phyloP scores from a whole-genome alignment of 2,797 vertebrate genomes.

The Artibeus jamaicensis region DNA sequence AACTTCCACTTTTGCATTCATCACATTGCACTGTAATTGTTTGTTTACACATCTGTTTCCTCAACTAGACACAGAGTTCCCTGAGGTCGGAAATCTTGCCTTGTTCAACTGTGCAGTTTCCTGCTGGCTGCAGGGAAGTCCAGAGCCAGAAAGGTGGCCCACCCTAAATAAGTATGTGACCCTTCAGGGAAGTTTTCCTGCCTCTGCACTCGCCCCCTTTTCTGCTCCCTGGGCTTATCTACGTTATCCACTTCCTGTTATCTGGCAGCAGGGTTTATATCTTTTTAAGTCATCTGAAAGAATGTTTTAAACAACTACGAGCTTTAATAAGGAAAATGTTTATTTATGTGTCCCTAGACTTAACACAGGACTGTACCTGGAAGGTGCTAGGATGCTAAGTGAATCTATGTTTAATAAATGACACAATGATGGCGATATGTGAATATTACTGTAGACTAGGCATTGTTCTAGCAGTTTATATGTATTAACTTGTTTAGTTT shows the following conservation, averaged over 20 bases:
- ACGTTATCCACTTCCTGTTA: constrained; percentile 52
- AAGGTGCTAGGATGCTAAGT: background rate
- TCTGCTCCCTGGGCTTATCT: background rate
- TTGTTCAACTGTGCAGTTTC: constrained; percentile 70
- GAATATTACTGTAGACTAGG: background rate
- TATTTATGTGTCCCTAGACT: background rate
- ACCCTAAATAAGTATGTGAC: constrained; percentile 56
- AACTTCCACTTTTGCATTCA: constrained; percentile 55
- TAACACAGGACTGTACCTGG: background rate
- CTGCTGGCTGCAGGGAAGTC: constrained; percentile 49
- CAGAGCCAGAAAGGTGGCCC: constrained; percentile 38
- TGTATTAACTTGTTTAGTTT: background rate
- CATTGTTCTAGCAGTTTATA: background rate
- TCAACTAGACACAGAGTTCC: constrained; percentile 46
- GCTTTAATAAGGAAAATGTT: constrained; percentile 37
- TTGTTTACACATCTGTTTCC: constrained; percentile 79
- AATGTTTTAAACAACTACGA: background rate
- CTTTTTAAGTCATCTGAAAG: constrained; percentile 38
- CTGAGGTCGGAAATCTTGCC: constrained; percentile 68
- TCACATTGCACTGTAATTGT: constrained; percentile 58
- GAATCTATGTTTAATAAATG: background rate
- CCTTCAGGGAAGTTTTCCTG: constrained; percentile 27
- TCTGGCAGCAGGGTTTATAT: constrained; percentile 19
- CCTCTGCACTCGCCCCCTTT: background rate
- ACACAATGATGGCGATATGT: background rate